Conservation (phyloP, 2,797 vertebrate species). For the Neopelma chrysocephalum region DNA sequence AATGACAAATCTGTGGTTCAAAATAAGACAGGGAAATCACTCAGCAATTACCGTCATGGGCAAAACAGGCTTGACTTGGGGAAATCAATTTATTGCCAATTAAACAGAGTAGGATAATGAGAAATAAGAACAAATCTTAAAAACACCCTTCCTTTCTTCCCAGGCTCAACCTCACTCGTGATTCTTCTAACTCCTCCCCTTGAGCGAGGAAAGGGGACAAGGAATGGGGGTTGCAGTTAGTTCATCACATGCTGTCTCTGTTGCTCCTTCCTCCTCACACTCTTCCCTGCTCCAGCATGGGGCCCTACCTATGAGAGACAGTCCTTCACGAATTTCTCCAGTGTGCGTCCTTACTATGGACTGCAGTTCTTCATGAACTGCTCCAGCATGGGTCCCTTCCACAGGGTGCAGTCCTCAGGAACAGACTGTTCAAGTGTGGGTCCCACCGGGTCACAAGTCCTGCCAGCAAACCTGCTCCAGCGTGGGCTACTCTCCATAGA, state of each 20-base stretch:
- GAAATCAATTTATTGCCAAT: background rate
- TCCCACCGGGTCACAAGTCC: background rate
- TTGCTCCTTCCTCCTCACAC: background rate
- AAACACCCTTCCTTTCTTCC: background rate
- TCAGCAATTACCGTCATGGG: rapidly evolving
- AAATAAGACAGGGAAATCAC: background rate
- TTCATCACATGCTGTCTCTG: background rate
- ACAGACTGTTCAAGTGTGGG: background rate
- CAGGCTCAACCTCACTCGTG: background rate
- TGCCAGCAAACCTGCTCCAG: background rate
- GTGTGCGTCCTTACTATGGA: background rate
- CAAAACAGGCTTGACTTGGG: background rate
- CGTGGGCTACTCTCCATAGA: background rate
- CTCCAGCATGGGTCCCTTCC: background rate
- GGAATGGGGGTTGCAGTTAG: background rate
- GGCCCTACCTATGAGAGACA: background rate
- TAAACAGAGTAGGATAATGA: background rate
- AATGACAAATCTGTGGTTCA: background rate
- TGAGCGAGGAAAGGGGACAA: background rate
- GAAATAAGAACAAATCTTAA: background rate
- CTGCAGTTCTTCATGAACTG: background rate
- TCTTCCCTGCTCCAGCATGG: background rate
- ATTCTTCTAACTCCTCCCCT: background rate
- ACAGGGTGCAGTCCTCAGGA: background rate
- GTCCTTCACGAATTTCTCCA: background rate